A percentile compares a stretch with the other conserved stretches of the same genome.
Conservation (phyloP, 2,888 invertebrate genomes). For the Pachliopta kotzebuea region DNA sequence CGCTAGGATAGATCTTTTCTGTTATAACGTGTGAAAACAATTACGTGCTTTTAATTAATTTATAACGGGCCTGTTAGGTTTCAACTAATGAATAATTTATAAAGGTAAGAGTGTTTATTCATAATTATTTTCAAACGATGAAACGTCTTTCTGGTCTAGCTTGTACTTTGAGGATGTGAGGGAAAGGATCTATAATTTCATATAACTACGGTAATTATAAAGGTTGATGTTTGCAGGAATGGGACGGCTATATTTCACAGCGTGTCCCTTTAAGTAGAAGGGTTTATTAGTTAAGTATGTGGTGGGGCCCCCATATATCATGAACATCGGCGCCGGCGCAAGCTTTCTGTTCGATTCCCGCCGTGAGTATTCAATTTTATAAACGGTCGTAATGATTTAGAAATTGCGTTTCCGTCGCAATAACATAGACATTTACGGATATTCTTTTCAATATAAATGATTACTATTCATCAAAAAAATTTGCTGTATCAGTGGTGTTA, state of each 20-base stretch:
- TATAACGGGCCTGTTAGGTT: slow-evolving; percentile 27
- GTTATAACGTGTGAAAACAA: slow-evolving; percentile 29
- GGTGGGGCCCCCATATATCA: slow-evolving; percentile 70
- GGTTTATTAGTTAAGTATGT: slow-evolving; percentile 68
- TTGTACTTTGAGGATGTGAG: slow-evolving; percentile 19
- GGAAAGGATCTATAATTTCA: slow-evolving; percentile 18
- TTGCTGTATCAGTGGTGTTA: slow-evolving; percentile 38
- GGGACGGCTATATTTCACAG: slow-evolving; percentile 55
- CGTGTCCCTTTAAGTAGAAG: slow-evolving; percentile 53
- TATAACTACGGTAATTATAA: slow-evolving; percentile 26
- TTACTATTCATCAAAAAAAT: slow-evolving; percentile 34
- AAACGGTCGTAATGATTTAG: slow-evolving; percentile 39
- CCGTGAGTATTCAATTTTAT: slow-evolving; percentile 53
- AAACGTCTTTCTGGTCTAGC: slow-evolving; percentile 14
- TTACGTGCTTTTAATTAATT: slow-evolving; percentile 30
- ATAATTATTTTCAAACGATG: slow-evolving; percentile 27
- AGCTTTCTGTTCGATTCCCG: slow-evolving; percentile 56
- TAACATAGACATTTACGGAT: slow-evolving; percentile 29
- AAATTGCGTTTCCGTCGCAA: slow-evolving; percentile 28
- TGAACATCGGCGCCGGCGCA: slow-evolving; percentile 66
- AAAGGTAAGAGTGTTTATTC: slow-evolving; percentile 20
- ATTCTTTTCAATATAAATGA: slow-evolving; percentile 32
- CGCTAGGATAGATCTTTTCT: slow-evolving; percentile 18
- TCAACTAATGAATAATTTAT: slow-evolving; percentile 27
- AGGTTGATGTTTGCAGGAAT: slow-evolving; percentile 32